Conservation (phyloP, 2,797 vertebrate species). For the Enteromius fasciolatus region DNA sequence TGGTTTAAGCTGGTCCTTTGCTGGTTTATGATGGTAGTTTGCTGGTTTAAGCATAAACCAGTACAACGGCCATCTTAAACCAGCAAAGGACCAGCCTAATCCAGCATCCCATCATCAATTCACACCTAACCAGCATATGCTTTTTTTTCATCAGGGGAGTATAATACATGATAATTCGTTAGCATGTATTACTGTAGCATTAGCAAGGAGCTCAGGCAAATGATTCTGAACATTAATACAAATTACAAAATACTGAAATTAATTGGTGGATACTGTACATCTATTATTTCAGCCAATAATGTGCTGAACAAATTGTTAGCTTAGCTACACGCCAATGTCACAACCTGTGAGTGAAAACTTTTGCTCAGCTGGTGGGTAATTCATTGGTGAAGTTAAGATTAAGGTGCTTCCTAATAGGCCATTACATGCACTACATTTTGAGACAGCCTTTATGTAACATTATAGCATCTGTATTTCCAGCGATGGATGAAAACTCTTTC, state of each 20-base stretch:
- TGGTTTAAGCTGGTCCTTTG: no score
- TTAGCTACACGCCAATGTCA: neutral
- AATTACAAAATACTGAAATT: neutral
- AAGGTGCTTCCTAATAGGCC: neutral
- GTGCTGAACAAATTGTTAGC: neutral
- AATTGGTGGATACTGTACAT: neutral
- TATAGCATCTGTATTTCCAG: neutral
- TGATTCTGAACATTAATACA: neutral
- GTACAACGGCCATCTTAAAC: no score
- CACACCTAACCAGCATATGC: no score
- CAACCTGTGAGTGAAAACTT: neutral
- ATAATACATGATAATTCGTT: neutral
- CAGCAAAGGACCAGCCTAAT: no score
- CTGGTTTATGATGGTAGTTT: no score
- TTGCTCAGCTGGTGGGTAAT: neutral
- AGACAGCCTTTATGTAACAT: neutral
- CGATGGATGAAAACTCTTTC: slow-evolving; percentile 7
- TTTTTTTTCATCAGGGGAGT: neutral
- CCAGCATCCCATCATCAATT: no score
- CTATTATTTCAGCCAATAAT: neutral
- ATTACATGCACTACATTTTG: neutral
- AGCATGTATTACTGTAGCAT: neutral
- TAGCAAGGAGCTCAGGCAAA: neutral
- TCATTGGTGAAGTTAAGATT: neutral
- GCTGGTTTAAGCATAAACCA: no score